Conservation (phyloP, 2,888 invertebrate species). For the Oscheius sp. region DNA sequence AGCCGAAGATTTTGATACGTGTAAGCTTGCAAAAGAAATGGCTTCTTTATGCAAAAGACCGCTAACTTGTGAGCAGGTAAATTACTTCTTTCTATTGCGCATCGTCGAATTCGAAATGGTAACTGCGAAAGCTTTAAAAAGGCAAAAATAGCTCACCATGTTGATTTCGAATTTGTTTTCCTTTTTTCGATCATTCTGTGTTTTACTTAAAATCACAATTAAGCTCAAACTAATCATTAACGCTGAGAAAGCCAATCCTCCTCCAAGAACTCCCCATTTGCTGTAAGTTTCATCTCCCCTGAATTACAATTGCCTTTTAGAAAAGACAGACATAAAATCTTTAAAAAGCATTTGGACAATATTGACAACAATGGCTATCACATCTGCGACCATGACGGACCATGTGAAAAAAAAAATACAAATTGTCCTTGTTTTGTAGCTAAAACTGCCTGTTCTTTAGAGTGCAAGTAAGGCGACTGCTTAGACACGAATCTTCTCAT, state of each 20-base stretch:
- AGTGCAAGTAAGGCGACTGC: constrained; percentile 21
- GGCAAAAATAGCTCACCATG: no score
- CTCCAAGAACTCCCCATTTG: no score
- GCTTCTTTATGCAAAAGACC: not conserved
- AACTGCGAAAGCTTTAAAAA: no score
- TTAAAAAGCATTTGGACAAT: not conserved
- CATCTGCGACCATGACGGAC: constrained; percentile 26
- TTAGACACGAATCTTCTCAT: not conserved
- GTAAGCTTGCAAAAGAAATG: not conserved
- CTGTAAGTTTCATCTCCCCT: no score
- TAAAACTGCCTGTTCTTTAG: constrained; percentile 8
- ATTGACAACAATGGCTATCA: constrained; percentile 2
- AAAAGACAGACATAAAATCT: not conserved
- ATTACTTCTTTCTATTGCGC: no score
- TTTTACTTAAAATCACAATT: no score
- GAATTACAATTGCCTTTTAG: not conserved
- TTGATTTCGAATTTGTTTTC: no score
- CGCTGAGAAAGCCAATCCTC: no score
- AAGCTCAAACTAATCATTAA: no score
- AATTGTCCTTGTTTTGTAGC: constrained; percentile 11
- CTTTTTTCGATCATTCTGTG: no score
- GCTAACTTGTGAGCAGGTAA: no score
- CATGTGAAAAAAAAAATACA: not conserved
- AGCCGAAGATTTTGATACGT: not conserved
- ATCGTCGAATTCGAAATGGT: no score